Evolutionary conservation across 1,140 invertebrate species (phyloP).

Genomic region (Calephelis nemesis): DNA sequence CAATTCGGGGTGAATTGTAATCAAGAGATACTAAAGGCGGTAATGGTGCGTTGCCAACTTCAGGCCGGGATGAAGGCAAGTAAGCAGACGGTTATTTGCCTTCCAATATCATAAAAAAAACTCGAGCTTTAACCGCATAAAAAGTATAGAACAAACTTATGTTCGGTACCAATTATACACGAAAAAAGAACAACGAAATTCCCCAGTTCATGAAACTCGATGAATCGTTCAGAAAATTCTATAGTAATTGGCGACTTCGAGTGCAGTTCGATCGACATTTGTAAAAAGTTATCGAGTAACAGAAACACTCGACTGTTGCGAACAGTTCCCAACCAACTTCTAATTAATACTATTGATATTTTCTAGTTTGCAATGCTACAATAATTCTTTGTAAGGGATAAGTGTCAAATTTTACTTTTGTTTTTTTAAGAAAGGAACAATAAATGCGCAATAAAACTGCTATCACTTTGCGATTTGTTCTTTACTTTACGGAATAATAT

Average conservation of each 20-base stretch:
- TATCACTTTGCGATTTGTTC: too few relatives aligned
- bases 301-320: conserved; percentile 16
- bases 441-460: too few relatives aligned
- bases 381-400: background rate
- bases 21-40: too few relatives aligned
- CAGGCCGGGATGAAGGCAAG: too few relatives aligned
- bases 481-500: too few relatives aligned
- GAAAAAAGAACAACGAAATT: conserved; percentile 7
- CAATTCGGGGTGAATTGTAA: too few relatives aligned
- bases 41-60: too few relatives aligned
- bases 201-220: conserved; percentile 1
- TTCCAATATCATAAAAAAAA: too few relatives aligned
- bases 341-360: conserved; percentile 18
- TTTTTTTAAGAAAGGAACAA: too few relatives aligned
- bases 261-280: conserved; percentile 14
- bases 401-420: too few relatives aligned
- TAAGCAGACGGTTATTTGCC: too few relatives aligned
- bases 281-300: conserved; percentile 17
- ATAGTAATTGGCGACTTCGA: conserved; percentile 14
- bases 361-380: background rate
- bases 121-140: too few relatives aligned
- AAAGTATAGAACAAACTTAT: background rate
- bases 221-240: conserved; percentile 9
- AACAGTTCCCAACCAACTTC: conserved; percentile 11
- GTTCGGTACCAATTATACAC: background rate